Conservation (phyloP, 2,888 invertebrate species). For the Lepidonotus clava region DNA sequence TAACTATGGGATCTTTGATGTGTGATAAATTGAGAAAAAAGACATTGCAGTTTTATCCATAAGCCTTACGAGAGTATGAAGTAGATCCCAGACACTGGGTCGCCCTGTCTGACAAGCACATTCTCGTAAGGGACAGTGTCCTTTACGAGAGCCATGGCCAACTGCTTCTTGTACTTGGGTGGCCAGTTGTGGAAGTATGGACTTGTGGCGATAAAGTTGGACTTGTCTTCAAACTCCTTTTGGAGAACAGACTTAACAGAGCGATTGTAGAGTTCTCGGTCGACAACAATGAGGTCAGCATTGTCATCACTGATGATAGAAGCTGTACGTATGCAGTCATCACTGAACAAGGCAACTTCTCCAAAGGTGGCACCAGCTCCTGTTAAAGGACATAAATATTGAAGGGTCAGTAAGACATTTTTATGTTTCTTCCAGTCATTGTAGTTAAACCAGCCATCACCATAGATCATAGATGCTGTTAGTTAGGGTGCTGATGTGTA, state of each 20-base stretch:
- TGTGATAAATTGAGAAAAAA: too few species aligned
- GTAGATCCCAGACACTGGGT: constrained; percentile 74
- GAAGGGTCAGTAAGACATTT: too few species aligned
- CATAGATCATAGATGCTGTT: too few species aligned
- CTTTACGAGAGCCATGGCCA: constrained; percentile 79
- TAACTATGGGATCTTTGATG: too few species aligned
- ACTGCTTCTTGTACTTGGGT: constrained; percentile 78
- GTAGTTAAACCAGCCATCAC: too few species aligned
- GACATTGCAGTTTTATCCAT: constrained; percentile 3
- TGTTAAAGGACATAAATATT: too few species aligned
- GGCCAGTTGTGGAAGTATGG: constrained; percentile 77
- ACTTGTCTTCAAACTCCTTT: constrained; percentile 78
- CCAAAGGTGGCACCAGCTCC: constrained; percentile 79
- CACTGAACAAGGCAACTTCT: constrained; percentile 78
- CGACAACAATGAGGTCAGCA: constrained; percentile 78
- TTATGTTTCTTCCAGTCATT: too few species aligned
- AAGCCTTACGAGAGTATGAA: constrained; percentile 79
- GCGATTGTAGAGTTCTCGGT: constrained; percentile 76
- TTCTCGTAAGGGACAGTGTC: constrained; percentile 75
- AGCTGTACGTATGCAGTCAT: constrained; percentile 78
- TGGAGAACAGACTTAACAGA: constrained; percentile 76
- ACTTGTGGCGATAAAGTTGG: constrained; percentile 75
- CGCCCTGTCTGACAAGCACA: constrained; percentile 75
- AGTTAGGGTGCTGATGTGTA: too few species aligned
- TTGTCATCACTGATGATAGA: constrained; percentile 76